Conservation (phyloP, 2,797 vertebrate species). For the Trachops cirrhosus region DNA sequence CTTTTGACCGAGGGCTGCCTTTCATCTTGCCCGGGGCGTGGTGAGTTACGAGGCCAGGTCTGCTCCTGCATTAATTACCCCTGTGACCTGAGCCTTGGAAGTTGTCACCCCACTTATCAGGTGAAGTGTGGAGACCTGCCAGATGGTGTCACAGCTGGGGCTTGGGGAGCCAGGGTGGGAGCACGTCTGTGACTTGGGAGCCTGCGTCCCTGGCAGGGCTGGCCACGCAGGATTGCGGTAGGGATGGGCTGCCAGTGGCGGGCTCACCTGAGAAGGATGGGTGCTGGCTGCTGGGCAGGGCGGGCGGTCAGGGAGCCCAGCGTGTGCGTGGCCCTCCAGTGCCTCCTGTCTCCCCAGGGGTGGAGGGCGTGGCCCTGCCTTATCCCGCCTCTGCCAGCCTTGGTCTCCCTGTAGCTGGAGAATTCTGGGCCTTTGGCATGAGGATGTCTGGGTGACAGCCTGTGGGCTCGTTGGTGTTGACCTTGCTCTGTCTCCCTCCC, state of each 20-base stretch:
- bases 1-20: rapidly evolving
- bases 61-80: rapidly evolving
- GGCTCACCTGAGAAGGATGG: neutral
- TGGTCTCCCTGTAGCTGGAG: rapidly evolving
- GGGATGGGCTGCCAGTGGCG: neutral
- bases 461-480: neutral
- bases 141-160: neutral
- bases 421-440: rapidly evolving
- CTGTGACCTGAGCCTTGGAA: neutral
- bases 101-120: no score
- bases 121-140: neutral
- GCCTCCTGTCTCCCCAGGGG: neutral
- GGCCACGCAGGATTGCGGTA: rapidly evolving
- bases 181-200: neutral
- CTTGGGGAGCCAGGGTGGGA: rapidly evolving
- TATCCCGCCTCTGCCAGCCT: rapidly evolving
- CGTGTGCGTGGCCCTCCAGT: rapidly evolving
- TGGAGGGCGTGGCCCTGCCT: neutral
- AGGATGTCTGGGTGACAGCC: rapidly evolving
- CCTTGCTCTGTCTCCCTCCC: neutral
- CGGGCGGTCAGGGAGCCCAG: neutral
- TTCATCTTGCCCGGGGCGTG: rapidly evolving
- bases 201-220: neutral
- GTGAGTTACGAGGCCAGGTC: rapidly evolving
- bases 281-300: neutral